Evolutionary conservation across 2,888 invertebrate genomes (phyloP), one percentile per base, ranked within the genome.

Genomic region (Brachypterus glaber): DNA sequence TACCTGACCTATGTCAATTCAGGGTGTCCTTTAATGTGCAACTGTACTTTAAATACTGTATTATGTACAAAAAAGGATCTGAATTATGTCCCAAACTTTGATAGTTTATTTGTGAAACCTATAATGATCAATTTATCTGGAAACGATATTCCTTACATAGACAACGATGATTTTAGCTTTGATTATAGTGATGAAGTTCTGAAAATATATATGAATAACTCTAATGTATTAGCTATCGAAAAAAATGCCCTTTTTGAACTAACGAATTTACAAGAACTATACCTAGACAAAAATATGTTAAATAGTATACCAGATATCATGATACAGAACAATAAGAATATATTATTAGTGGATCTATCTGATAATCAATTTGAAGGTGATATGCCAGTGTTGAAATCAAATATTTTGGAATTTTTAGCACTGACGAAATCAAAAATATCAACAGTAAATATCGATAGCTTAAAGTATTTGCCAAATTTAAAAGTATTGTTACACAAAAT

Each of bases 91-190:
- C 63, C 65, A 3, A 52, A 52, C 35, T 58, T 64, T 26, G 51
- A 53, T 18, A 44, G 41, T 15, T 35, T 61, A 3, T 44, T 51
- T 4, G 47, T 41, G 17, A 49, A 49, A n/a, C 59, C 60, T 2
- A 39, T 52, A 12, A 52, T 56, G 7, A 49, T 64, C 3, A 60
- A 65, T 39, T 45, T 64, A 8, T 61, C 63, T 2, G 54, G 55
- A 9, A 64, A 64, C 41, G 50, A 55, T 16, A 53, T 65, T 17
- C 49, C 54, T 25, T 51, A 51, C 25, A 46, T 64, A 14, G 49
- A 47, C 14, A 35, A 40, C 11, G 49, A 49, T 11, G 53, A 59
- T 40, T 57, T 63, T 36, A 51, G 50, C 17, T 60, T 59, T 45
- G 51, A 50, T 2, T 54, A 55, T 34, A 54, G 52, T 21, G 46